Percentiles rank a stretch among this genome's conserved stretches.
Conservation (phyloP, 2,113 vertebrate genomes). For the Gymnarchus niloticus region DNA sequence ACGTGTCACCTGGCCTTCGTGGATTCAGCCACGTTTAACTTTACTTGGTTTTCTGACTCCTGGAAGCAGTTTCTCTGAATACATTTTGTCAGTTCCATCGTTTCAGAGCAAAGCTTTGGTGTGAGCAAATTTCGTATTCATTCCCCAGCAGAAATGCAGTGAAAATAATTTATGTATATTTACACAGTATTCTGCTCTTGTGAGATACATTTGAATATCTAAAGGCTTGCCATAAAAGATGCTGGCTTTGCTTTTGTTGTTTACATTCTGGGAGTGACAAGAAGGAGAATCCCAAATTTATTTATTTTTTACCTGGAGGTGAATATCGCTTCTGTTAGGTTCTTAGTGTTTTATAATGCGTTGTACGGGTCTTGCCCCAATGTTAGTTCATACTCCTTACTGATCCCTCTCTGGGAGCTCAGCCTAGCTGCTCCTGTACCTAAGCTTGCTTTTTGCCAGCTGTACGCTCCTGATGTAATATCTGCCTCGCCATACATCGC, state of each 20-base stretch:
- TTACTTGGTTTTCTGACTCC: neutral
- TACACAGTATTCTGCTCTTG: neutral
- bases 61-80: neutral
- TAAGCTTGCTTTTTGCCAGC: neutral
- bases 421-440: neutral
- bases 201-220: neutral
- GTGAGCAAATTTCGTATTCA: neutral
- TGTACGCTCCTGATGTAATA: neutral
- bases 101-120: neutral
- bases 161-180: neutral
- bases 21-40: neutral
- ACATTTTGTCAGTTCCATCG: conserved; percentile 3
- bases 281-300: neutral
- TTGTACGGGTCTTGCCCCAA: neutral
- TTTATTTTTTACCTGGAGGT: too few species aligned
- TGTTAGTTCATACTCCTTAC: neutral
- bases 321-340: too few species aligned
- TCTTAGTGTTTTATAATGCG: neutral
- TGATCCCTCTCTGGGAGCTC: neutral
- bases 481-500: neutral
- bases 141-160: neutral
- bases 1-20: neutral
- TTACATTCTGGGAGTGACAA: neutral
- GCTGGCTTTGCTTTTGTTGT: neutral
- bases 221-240: neutral